Evolutionary conservation across 2,888 invertebrate species (phyloP).

Genomic region (Synanthedon myopaeformis): DNA sequence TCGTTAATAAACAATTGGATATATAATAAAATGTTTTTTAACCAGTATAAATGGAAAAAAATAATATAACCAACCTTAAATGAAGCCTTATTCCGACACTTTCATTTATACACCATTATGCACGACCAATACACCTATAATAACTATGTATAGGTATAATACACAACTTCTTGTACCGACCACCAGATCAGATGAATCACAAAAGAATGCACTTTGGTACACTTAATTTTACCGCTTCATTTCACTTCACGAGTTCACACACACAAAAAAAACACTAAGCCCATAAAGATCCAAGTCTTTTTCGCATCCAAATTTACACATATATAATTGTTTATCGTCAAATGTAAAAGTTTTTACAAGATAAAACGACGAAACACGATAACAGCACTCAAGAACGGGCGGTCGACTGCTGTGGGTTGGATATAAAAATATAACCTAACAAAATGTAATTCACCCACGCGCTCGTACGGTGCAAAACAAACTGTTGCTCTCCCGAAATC

Average conservation of each 20-base stretch:
- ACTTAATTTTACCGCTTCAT: conserved; percentile 33
- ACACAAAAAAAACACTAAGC: conserved; percentile 20
- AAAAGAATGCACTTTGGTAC: conserved; percentile 51
- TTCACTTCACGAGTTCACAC: conserved; percentile 25
- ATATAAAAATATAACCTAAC: conserved; percentile 52
- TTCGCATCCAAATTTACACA: background rate
- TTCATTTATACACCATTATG: conserved; percentile 37
- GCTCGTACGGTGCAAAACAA: conserved; percentile 22
- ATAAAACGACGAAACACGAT: conserved; percentile 30
- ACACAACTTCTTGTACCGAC: conserved; percentile 49
- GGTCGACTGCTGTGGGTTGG: conserved; percentile 37
- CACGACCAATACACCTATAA: conserved; percentile 32
- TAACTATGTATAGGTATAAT: conserved; percentile 18
- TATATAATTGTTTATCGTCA: conserved; percentile 24
- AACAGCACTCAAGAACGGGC: conserved; percentile 27
- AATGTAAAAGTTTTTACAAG: conserved; percentile 48
- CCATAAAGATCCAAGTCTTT: background rate
- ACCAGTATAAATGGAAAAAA: no score
- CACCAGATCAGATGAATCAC: conserved; percentile 54
- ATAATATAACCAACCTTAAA: no score
- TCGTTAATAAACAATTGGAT: no score
- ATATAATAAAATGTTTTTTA: no score
- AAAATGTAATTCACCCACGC: conserved; percentile 42
- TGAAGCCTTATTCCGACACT: conserved; percentile 10
- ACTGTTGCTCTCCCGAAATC: conserved; percentile 44